Evolutionary conservation across 2,113 vertebrate species (phyloP).

Genomic region (Garra rufa): DNA sequence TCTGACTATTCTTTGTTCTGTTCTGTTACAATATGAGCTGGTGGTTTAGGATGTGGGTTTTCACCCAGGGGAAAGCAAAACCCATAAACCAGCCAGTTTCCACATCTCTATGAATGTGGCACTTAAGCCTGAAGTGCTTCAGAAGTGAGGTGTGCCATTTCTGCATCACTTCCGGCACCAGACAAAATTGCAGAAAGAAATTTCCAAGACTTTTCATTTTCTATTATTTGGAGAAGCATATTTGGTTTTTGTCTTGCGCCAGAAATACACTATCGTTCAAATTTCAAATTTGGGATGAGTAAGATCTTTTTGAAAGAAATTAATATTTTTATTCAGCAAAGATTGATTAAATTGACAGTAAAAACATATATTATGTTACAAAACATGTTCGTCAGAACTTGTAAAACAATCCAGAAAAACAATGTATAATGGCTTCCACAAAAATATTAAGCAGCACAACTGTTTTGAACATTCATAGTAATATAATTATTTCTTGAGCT

Average conservation of each 20-base stretch:
- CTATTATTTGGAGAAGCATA: neutral
- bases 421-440: no score
- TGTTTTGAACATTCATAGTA: no score
- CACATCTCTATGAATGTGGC: neutral
- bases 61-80: neutral
- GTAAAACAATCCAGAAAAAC: no score
- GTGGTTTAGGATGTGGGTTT: conserved; percentile 29
- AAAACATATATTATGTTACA: no score
- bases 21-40: neutral
- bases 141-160: neutral
- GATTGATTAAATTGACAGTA: neutral
- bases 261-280: neutral
- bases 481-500: neutral
- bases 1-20: neutral
- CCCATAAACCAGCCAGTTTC: neutral
- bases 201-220: neutral
- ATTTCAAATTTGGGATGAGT: neutral
- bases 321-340: neutral
- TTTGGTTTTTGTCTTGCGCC: neutral
- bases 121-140: neutral
- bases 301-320: neutral
- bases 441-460: neutral
- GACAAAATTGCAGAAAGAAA: neutral
- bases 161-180: neutral
- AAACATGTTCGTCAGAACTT: no score